Percentiles rank a stretch among this genome's conserved stretches.
Evolutionary conservation across 2,797 vertebrate genomes (phyloP).

Genomic region (Enteromius afrohamiltoni): DNA sequence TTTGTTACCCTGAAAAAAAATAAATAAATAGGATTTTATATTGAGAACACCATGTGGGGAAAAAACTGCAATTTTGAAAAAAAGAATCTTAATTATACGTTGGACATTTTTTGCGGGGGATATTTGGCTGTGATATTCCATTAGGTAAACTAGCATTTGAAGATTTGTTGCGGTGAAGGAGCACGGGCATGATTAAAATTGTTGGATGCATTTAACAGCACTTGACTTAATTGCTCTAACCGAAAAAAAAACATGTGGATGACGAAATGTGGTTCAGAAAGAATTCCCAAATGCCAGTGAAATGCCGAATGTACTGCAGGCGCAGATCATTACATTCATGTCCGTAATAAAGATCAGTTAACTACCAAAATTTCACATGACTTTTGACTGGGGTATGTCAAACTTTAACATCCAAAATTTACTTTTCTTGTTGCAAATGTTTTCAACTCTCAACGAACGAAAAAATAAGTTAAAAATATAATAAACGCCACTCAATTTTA

Average conservation of each 20-base stretch:
- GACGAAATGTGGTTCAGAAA: slow-evolving; percentile 70
- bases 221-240: slow-evolving; percentile 77
- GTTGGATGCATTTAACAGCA: slow-evolving; percentile 77
- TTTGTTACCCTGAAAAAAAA: slow-evolving; percentile 58
- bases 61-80: not conserved
- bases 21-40: slow-evolving; percentile 51
- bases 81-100: not conserved
- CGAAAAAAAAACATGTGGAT: slow-evolving; percentile 64
- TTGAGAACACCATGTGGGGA: not conserved
- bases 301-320: slow-evolving; percentile 83
- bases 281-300: slow-evolving; percentile 76
- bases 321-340: slow-evolving; percentile 77
- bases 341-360: slow-evolving; percentile 85
- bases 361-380: slow-evolving; percentile 68
- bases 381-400: slow-evolving; percentile 66
- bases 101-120: slow-evolving; percentile 13
- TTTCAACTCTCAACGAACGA: slow-evolving; percentile 16
- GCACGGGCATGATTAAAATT: slow-evolving; percentile 67
- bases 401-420: slow-evolving; percentile 31
- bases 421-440: slow-evolving; percentile 44
- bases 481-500: not conserved
- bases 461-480: not conserved
- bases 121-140: slow-evolving; percentile 45
- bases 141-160: slow-evolving; percentile 38
- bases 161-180: slow-evolving; percentile 63